phyloP scores from a whole-genome alignment of 2,888 invertebrate genomes.

The Brachynemurus nebulosus region DNA sequence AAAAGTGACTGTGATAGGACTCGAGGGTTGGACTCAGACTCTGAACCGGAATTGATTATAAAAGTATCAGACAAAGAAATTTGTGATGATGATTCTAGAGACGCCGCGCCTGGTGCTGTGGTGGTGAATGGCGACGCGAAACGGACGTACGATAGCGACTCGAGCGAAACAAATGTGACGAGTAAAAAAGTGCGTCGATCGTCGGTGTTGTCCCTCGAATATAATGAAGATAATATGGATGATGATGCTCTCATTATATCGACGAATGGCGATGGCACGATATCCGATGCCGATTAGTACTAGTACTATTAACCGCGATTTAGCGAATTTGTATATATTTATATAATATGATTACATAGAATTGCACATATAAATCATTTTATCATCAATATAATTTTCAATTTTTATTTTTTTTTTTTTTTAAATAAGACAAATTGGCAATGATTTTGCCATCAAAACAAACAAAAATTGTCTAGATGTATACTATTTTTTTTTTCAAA shows the following conservation, averaged over 20 bases:
- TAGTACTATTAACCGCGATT: too few relatives aligned
- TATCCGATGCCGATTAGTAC: conserved; percentile 29
- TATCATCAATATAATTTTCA: too few relatives aligned
- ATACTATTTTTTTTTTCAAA: too few relatives aligned
- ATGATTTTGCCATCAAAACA: too few relatives aligned
- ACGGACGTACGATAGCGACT: conserved; percentile 34
- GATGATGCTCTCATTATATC: conserved; percentile 58
- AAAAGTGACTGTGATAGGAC: conserved; percentile 4
- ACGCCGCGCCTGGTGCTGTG: conserved; percentile 18
- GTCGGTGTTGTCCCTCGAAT: conserved; percentile 57
- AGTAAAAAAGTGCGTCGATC: conserved; percentile 57
- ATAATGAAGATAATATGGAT: conserved; percentile 62
- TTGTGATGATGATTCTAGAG: conserved; percentile 32
- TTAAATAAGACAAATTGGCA: too few relatives aligned
- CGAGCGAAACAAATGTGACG: conserved; percentile 31
- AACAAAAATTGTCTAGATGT: too few relatives aligned
- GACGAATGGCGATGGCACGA: conserved; percentile 49
- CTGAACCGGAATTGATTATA: conserved; percentile 28
- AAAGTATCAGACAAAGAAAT: conserved; percentile 29
- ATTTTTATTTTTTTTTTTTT: too few relatives aligned
- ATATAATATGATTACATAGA: too few relatives aligned
- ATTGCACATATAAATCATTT: too few relatives aligned
- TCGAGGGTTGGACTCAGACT: conserved; percentile 20
- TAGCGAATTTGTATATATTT: too few relatives aligned
- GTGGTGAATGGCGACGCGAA: conserved; percentile 21